Conservation (phyloP, 2,888 invertebrate species). For the Ypsolopha scabrella region DNA sequence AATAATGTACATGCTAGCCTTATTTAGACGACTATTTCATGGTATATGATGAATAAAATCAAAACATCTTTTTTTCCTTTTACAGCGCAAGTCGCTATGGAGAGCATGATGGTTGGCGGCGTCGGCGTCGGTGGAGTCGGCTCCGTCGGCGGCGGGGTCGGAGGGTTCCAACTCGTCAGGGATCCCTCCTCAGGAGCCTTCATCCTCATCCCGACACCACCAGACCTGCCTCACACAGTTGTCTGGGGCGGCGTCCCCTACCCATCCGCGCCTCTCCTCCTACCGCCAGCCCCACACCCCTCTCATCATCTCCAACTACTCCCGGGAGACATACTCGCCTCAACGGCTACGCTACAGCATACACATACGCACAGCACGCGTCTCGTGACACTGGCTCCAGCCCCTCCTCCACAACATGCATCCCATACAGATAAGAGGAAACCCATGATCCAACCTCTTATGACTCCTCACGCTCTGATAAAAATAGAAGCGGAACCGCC, state of each 20-base stretch:
- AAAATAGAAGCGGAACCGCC: constrained; percentile 79
- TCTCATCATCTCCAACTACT: constrained; percentile 76
- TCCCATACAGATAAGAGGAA: constrained; percentile 48
- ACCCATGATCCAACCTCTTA: constrained; percentile 58
- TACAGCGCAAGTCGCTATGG: constrained; percentile 79
- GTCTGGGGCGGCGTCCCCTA: constrained; percentile 79
- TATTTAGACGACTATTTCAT: too few relatives aligned
- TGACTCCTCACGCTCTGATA: constrained; percentile 69
- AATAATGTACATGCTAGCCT: too few relatives aligned
- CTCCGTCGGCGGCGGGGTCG: constrained; percentile 67
- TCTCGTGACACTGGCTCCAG: constrained; percentile 74
- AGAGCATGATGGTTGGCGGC: constrained; percentile 77
- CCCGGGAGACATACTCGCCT: constrained; percentile 74
- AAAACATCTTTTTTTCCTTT: constrained; percentile 9
- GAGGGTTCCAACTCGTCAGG: constrained; percentile 88
- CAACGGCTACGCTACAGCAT: constrained; percentile 74
- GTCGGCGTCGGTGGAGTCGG: constrained; percentile 77
- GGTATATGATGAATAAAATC: too few relatives aligned
- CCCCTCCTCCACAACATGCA: constrained; percentile 52
- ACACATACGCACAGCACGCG: constrained; percentile 78
- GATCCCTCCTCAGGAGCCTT: constrained; percentile 89
- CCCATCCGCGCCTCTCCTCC: constrained; percentile 46
- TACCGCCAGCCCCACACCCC: constrained; percentile 66
- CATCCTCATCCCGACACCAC: constrained; percentile 81
- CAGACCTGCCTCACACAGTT: constrained; percentile 78